Conservation (phyloP, 2,888 invertebrate species). For the Drosophila tripunctata region DNA sequence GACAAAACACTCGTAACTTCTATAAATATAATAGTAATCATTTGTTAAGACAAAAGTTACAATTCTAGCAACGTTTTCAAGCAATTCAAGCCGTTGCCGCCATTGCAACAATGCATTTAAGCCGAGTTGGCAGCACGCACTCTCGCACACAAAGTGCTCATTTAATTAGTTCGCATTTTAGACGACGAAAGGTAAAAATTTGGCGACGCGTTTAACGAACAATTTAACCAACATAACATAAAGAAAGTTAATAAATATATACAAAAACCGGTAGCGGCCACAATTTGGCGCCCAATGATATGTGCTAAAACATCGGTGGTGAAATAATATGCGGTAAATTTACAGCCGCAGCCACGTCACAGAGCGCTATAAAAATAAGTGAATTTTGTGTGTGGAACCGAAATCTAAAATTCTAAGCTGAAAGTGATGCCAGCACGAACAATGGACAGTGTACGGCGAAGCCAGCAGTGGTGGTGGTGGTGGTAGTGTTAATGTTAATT, state of each 20-base stretch:
- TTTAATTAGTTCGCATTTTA: constrained; percentile 80
- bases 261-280: constrained; percentile 63
- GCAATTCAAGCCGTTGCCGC: constrained; percentile 56
- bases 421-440: constrained; percentile 46
- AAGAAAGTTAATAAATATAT: constrained; percentile 43
- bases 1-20: background rate
- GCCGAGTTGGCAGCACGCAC: constrained; percentile 60
- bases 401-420: constrained; percentile 59
- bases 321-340: constrained; percentile 70
- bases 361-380: constrained; percentile 46
- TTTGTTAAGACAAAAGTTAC: fast-evolving
- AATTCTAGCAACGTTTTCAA: background rate
- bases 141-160: constrained; percentile 72
- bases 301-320: constrained; percentile 26
- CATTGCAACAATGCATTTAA: constrained; percentile 50
- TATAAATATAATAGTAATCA: background rate
- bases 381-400: constrained; percentile 60
- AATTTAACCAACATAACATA: constrained; percentile 46
- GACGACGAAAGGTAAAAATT: constrained; percentile 80
- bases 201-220: constrained; percentile 69
- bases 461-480: constrained; percentile 50
- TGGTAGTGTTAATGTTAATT: constrained; percentile 67
- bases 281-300: constrained; percentile 30
- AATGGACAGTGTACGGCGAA: constrained; percentile 48
- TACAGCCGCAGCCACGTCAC: constrained; percentile 72